These are phyloP conservation scores for Tichodroma muraria DNA, from an alignment of 2,113 vertebrate species.

Conservation along the genomic window DNA sequence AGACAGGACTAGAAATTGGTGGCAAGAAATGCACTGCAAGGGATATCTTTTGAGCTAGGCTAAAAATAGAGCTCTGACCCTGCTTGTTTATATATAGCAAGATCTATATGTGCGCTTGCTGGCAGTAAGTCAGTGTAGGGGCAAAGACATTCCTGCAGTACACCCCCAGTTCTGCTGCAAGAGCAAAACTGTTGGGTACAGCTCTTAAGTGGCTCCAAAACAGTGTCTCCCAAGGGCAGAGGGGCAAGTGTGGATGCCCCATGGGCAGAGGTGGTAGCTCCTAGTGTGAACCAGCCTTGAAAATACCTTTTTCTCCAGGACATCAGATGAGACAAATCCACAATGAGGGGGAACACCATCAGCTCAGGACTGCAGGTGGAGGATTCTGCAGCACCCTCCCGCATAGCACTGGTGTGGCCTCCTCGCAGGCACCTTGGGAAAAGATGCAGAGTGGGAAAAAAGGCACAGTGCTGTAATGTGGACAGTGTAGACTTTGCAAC, in stretches of 20 bases:
- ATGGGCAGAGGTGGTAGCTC: neutral
- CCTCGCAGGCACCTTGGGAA: neutral
- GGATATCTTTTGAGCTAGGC: neutral
- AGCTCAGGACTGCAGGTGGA: neutral
- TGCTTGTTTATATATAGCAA: neutral
- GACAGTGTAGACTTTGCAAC: neutral
- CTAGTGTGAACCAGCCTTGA: neutral
- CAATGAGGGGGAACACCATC: fast-evolving
- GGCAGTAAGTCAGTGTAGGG: neutral
- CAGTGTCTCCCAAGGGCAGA: neutral
- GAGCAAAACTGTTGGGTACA: neutral
- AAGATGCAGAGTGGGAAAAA: neutral
- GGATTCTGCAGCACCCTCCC: neutral
- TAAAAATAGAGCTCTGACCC: constrained; percentile 42
- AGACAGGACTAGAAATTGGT: neutral
- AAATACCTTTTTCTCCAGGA: neutral
- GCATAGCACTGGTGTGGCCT: neutral
- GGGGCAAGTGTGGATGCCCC: neutral
- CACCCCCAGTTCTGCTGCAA: neutral
- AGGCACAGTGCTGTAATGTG: fast-evolving
- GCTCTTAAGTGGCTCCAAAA: neutral
- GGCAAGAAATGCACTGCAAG: neutral
- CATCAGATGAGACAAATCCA: neutral
- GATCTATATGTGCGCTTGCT: neutral
- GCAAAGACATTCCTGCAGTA: neutral